Percentiles rank a stretch among this genome's conserved stretches.
These are phyloP conservation scores for Dermochelys coriacea DNA, from an alignment of 2,797 vertebrate genomes.

Conservation along the genomic window DNA sequence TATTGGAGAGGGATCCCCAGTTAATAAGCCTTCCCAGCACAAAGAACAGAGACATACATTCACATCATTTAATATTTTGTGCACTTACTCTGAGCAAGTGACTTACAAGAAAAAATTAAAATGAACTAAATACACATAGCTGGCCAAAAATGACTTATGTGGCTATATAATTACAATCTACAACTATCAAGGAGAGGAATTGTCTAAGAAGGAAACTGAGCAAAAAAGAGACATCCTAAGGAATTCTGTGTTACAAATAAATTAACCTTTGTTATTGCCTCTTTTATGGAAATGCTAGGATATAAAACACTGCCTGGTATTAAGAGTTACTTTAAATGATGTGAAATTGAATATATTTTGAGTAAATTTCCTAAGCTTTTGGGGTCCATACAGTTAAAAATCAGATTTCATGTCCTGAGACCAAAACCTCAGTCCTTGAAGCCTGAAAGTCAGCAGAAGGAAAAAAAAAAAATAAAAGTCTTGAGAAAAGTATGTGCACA, in stretches of 20 bases:
- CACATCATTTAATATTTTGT: background rate
- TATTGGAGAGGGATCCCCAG: fast-evolving
- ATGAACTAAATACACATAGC: background rate
- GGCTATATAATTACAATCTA: background rate
- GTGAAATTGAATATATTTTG: background rate
- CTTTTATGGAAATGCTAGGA: background rate
- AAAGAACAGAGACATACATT: fast-evolving
- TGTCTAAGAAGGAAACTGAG: background rate
- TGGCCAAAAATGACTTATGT: background rate
- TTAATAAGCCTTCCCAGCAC: background rate
- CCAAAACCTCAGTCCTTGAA: background rate
- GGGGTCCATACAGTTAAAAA: background rate
- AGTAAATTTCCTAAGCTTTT: background rate
- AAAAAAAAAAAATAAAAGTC: background rate
- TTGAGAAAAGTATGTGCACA: background rate
- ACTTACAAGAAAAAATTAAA: background rate
- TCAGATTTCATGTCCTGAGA: background rate
- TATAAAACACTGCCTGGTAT: background rate
- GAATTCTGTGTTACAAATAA: background rate
- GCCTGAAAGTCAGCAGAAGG: background rate
- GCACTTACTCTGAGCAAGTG: background rate
- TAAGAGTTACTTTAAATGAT: background rate
- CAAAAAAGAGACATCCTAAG: background rate
- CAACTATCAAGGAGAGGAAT: background rate
- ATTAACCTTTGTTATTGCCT: background rate